Evolutionary conservation across 1,140 invertebrate genomes (phyloP).

Genomic region (Monomorium pharaonis): DNA sequence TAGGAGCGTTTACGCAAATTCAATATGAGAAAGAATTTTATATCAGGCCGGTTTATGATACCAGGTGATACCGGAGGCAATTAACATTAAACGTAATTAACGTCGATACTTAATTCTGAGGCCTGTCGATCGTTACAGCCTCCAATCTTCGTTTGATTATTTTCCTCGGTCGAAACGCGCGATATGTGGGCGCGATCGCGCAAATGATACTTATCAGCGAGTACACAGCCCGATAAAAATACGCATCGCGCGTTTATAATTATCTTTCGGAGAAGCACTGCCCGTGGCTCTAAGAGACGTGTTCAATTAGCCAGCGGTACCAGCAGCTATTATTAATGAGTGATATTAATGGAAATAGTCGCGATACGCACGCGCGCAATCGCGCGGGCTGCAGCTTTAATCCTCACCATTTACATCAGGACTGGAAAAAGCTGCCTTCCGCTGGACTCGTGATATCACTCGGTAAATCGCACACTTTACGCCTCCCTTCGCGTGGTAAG

Average conservation of each 20-base stretch:
- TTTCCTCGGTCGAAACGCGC: not conserved
- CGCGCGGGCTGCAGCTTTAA: not conserved
- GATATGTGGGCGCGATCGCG: not conserved
- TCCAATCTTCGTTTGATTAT: not conserved
- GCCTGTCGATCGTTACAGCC: not conserved
- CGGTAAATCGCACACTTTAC: not conserved
- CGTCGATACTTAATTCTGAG: not conserved
- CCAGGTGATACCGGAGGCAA: not conserved
- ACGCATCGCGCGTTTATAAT: constrained; percentile 40
- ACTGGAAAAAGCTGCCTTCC: not conserved
- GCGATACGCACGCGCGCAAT: not conserved
- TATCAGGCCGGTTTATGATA: not conserved
- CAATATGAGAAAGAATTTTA: constrained; percentile 11
- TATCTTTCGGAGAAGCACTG: not conserved
- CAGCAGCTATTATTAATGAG: constrained; percentile 58
- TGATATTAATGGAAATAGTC: not conserved
- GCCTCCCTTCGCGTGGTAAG: not conserved
- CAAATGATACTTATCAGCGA: constrained; percentile 46
- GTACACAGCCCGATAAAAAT: constrained; percentile 48
- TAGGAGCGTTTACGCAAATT: not conserved
- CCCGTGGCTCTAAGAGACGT: constrained; percentile 3
- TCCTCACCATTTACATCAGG: not conserved
- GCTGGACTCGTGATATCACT: constrained; percentile 12
- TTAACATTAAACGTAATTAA: not conserved
- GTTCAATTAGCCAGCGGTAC: constrained; percentile 59